Conservation (phyloP, 2,888 invertebrate species). For the Mesorhabditis spiculigera region DNA sequence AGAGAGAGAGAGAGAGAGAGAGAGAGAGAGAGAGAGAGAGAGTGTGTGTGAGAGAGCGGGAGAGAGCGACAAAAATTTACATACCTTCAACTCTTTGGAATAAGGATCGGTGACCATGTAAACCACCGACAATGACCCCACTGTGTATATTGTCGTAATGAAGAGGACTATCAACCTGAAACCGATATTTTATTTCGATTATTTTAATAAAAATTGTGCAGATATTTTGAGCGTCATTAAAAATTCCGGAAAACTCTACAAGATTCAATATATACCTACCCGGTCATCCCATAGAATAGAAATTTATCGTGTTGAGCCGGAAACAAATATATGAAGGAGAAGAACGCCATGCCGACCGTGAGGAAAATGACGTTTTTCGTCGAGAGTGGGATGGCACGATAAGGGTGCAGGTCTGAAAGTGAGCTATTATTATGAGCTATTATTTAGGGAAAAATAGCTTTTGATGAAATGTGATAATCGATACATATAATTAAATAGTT, state of each 20-base stretch:
- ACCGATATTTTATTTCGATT: too few relatives aligned
- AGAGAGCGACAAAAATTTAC: not conserved
- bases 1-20: too few relatives aligned
- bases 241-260: too few relatives aligned
- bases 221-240: too few relatives aligned
- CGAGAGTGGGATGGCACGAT: not conserved
- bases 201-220: too few relatives aligned
- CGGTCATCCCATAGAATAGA: not conserved
- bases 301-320: not conserved
- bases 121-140: not conserved
- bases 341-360: not conserved
- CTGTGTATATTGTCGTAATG: not conserved
- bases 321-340: not conserved
- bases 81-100: not conserved
- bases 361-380: not conserved
- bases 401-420: not conserved
- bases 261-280: too few relatives aligned
- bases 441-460: too few relatives aligned
- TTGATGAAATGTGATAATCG: too few relatives aligned
- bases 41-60: too few relatives aligned
- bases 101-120: not conserved
- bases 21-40: too few relatives aligned
- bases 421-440: too few relatives aligned
- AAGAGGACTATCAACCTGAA: constrained; percentile 1
- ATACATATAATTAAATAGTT: too few relatives aligned